A percentile compares a stretch with the other conserved stretches of the same genome.
Evolutionary conservation across 2,113 vertebrate genomes (phyloP).

Genomic region (Meles meles): DNA sequence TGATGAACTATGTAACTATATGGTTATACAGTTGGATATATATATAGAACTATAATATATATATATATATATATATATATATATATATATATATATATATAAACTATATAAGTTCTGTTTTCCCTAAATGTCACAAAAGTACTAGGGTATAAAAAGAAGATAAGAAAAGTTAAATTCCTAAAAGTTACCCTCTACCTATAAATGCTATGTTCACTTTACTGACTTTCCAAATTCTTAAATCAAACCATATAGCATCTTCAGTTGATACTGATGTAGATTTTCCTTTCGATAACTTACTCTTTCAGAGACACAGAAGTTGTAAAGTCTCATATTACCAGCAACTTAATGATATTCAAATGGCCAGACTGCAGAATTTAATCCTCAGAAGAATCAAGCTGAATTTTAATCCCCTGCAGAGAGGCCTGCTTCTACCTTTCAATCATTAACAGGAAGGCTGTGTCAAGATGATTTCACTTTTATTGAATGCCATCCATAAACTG

Average conservation of each 20-base stretch:
- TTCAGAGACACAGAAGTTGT: background rate
- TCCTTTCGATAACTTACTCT: background rate
- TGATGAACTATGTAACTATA: background rate
- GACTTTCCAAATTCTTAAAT: constrained; percentile 19
- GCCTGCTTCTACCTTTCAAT: background rate
- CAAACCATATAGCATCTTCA: background rate
- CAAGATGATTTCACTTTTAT: background rate
- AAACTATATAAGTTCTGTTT: background rate
- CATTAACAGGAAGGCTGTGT: background rate
- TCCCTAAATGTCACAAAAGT: background rate
- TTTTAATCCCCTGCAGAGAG: background rate
- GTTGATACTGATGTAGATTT: background rate
- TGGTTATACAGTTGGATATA: no score
- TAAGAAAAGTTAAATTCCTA: background rate
- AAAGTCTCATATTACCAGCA: constrained; percentile 9
- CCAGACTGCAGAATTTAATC: background rate
- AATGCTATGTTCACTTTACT: constrained; percentile 16
- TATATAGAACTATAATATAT: no score
- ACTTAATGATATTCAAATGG: background rate
- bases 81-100: no score
- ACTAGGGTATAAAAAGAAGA: background rate
- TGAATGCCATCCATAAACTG: background rate
- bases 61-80: no score
- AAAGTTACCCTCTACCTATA: background rate
- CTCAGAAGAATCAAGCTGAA: background rate